Evolutionary conservation across 2,113 vertebrate genomes (phyloP).

Genomic region (Gnathonemus echidnorhynchus): DNA sequence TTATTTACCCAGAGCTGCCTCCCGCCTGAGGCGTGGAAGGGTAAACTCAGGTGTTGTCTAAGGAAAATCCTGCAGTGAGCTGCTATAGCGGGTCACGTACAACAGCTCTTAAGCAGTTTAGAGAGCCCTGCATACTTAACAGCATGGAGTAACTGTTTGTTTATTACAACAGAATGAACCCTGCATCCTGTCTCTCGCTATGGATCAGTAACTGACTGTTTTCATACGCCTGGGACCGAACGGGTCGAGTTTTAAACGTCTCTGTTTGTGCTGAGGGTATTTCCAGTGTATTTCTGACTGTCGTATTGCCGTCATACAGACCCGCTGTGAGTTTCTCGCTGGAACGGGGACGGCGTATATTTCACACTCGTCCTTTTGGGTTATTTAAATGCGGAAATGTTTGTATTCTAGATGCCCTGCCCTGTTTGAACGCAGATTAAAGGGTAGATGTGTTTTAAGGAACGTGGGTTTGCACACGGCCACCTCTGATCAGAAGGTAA

Average conservation of each 20-base stretch:
- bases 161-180: background rate
- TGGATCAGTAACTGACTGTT: background rate
- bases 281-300: background rate
- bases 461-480: background rate
- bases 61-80: background rate
- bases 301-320: background rate
- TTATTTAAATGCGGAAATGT: background rate
- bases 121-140: background rate
- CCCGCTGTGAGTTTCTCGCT: background rate
- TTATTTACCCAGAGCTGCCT: background rate
- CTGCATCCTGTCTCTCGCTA: background rate
- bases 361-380: background rate
- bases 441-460: background rate
- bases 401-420: background rate
- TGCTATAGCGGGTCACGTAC: background rate
- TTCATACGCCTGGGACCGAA: background rate
- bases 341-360: background rate
- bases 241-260: background rate
- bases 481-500: background rate
- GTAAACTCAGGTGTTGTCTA: background rate
- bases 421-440: background rate
- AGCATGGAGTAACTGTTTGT: background rate
- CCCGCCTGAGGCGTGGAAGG: background rate
- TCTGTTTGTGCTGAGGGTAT: background rate
- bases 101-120: background rate